Conservation (phyloP, 2,797 vertebrate species). For the Catharus ustulatus region DNA sequence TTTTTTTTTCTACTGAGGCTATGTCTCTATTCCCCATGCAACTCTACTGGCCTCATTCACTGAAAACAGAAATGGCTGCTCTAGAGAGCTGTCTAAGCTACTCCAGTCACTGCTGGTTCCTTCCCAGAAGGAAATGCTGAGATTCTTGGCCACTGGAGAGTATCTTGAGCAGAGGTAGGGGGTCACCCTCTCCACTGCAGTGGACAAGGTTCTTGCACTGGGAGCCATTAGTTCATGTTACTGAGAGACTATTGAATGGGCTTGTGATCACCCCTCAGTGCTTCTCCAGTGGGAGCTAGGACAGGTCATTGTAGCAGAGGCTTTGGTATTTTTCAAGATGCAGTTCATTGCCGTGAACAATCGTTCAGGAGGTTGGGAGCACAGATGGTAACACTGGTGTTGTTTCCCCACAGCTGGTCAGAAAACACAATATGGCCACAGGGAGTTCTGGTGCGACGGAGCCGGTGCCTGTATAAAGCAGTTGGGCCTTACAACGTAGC, state of each 20-base stretch:
- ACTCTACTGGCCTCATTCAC: neutral
- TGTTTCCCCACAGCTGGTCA: conserved; percentile 88
- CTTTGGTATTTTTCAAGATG: neutral
- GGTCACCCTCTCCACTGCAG: neutral
- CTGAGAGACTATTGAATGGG: neutral
- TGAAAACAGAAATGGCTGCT: neutral
- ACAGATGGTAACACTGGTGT: neutral
- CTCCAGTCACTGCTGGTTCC: neutral
- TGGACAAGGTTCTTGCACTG: neutral
- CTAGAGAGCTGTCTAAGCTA: neutral
- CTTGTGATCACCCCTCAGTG: neutral
- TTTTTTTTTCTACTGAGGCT: neutral
- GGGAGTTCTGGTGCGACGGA: conserved; percentile 96
- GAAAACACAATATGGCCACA: conserved; percentile 98
- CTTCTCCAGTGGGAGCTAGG: neutral
- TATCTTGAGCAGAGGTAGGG: neutral
- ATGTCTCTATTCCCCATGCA: neutral
- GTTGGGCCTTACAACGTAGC: conserved; percentile 96
- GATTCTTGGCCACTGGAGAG: neutral
- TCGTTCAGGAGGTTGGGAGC: accelerated
- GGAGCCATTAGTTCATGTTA: neutral
- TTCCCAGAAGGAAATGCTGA: neutral
- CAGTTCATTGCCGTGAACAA: accelerated
- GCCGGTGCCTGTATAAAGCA: conserved; percentile 94
- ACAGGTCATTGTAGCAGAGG: neutral